Evolutionary conservation across 2,113 vertebrate genomes (phyloP).

Genomic region (Spilogale gracilis): DNA sequence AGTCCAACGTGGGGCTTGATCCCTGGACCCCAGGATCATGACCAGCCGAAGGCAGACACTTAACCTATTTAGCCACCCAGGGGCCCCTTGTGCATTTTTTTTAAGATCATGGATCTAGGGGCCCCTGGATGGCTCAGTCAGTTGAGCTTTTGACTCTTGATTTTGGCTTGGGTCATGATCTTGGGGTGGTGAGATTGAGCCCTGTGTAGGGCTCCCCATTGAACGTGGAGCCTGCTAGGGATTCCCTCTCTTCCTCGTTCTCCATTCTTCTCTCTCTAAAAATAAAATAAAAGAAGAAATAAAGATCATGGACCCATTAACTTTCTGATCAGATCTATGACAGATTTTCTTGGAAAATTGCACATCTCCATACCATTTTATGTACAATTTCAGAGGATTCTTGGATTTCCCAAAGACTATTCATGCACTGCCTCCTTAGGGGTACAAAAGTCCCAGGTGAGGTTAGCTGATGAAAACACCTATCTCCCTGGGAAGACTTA

Average conservation of each 20-base stretch:
- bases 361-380: neutral
- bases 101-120: neutral
- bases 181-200: neutral
- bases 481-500: neutral
- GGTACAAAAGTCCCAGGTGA: neutral
- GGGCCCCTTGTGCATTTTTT: no score
- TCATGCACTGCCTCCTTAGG: neutral
- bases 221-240: neutral
- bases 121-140: neutral
- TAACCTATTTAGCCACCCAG: no score
- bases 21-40: no score
- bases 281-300: neutral
- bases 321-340: conserved; percentile 22
- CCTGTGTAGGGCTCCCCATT: neutral
- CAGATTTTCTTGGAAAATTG: neutral
- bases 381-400: conserved; percentile 16
- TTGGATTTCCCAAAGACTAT: conserved; percentile 6
- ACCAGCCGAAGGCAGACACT: no score
- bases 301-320: conserved; percentile 1
- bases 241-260: neutral
- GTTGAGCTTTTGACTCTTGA: neutral
- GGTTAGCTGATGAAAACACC: neutral
- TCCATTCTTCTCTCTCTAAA: neutral
- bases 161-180: neutral
- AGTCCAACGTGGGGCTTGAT: no score